Conservation (phyloP, 2,888 invertebrate genomes). For the Hyposoter dolosus region DNA sequence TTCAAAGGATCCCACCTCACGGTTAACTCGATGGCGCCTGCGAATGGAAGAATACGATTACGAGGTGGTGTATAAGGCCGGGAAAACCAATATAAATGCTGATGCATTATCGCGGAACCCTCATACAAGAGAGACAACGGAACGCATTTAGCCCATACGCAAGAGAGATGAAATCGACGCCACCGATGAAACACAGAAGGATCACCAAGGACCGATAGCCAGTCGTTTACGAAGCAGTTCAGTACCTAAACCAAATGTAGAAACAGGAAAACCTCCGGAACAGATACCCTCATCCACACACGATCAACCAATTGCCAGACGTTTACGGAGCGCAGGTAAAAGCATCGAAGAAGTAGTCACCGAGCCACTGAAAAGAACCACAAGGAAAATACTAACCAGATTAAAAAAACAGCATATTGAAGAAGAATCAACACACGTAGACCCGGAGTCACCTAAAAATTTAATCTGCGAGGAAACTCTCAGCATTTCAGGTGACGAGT, state of each 20-base stretch:
- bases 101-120: slow-evolving; percentile 27
- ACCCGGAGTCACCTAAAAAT: not conserved
- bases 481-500: slow-evolving; percentile 9
- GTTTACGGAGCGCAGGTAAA: not conserved
- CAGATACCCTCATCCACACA: not conserved
- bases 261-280: not conserved
- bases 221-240: not conserved
- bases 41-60: slow-evolving; percentile 36
- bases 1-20: slow-evolving; percentile 50
- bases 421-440: not conserved
- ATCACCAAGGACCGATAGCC: not conserved
- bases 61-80: slow-evolving; percentile 39
- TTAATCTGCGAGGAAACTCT: not conserved
- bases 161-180: not conserved
- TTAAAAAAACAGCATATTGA: too few species aligned
- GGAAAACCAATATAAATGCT: too few species aligned
- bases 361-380: not conserved
- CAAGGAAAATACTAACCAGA: not conserved
- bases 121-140: not conserved
- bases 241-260: not conserved
- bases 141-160: slow-evolving; percentile 6
- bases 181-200: not conserved
- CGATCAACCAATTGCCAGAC: slow-evolving; percentile 3
- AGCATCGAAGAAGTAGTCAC: not conserved
- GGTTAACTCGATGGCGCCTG: slow-evolving; percentile 39